Conservation (phyloP, 1,140 invertebrate species). For the Drosophila biarmipes region DNA sequence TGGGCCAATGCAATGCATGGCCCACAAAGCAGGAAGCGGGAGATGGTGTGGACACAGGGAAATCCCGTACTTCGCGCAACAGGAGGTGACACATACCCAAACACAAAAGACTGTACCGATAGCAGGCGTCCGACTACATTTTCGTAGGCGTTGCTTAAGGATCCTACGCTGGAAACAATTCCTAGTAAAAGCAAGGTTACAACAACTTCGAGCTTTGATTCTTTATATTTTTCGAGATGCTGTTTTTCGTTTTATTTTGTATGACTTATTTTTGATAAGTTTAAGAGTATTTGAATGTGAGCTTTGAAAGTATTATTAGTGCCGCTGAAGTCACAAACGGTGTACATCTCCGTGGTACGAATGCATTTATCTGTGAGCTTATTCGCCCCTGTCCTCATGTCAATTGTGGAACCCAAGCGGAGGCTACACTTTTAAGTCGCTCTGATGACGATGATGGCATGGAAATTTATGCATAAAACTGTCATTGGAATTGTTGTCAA, state of each 20-base stretch:
- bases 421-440: slow-evolving; percentile 31
- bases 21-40: slow-evolving; percentile 20
- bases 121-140: slow-evolving; percentile 35
- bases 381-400: not conserved
- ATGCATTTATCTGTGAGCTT: slow-evolving; percentile 9
- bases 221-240: too few species aligned
- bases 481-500: slow-evolving; percentile 62
- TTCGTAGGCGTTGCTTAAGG: slow-evolving; percentile 33
- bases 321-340: slow-evolving; percentile 3
- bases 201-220: too few species aligned
- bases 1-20: slow-evolving; percentile 23
- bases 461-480: slow-evolving; percentile 54
- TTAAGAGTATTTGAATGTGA: not conserved
- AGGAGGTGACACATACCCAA: slow-evolving; percentile 55
- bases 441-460: slow-evolving; percentile 21
- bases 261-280: too few species aligned
- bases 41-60: slow-evolving; percentile 2
- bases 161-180: not conserved
- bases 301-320: not conserved
- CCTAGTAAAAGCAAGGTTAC: not conserved
- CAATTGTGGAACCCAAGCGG: slow-evolving; percentile 19
- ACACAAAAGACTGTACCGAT: slow-evolving; percentile 42
- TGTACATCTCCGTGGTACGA: slow-evolving; percentile 12
- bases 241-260: too few species aligned
- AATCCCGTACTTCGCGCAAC: slow-evolving; percentile 43